A percentile compares a stretch with the other conserved stretches of the same genome.
Conservation (phyloP, 2,113 vertebrate species). For the Vimba vimba region DNA sequence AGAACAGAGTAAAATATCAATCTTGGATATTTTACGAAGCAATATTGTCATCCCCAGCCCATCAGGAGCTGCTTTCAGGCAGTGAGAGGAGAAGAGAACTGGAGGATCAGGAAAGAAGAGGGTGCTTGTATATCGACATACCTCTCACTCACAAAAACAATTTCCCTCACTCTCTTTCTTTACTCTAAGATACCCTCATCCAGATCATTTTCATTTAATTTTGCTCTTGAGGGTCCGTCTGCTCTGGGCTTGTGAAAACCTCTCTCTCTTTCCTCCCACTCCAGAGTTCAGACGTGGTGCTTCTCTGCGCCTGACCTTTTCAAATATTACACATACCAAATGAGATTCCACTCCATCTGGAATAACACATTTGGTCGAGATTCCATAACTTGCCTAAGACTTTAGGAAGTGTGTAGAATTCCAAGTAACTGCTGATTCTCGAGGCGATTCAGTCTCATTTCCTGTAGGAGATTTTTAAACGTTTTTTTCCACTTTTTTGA, state of each 20-base stretch:
- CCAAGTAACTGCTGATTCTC: slow-evolving; percentile 30
- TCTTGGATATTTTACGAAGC: not conserved
- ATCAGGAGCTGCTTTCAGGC: not conserved
- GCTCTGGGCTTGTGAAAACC: slow-evolving; percentile 30
- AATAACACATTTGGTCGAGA: slow-evolving; percentile 65
- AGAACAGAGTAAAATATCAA: not conserved
- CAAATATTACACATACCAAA: slow-evolving; percentile 75
- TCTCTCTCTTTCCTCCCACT: slow-evolving; percentile 55
- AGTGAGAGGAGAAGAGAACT: slow-evolving; percentile 12
- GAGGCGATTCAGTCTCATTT: not conserved
- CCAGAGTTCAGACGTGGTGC: slow-evolving; percentile 60
- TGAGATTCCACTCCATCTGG: slow-evolving; percentile 72
- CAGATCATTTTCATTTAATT: slow-evolving; percentile 47
- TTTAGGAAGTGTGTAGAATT: slow-evolving; percentile 43
- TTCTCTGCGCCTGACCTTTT: slow-evolving; percentile 74
- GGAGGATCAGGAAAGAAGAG: not conserved
- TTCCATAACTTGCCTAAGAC: slow-evolving; percentile 50
- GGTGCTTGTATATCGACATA: not conserved
- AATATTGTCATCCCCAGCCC: not conserved
- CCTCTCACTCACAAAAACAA: slow-evolving; percentile 24
- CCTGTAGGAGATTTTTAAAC: not conserved
- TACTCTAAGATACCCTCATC: slow-evolving; percentile 21
- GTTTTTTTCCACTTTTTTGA: not conserved
- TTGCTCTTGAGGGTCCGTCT: slow-evolving; percentile 48
- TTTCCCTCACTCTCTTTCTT: not conserved